Evolutionary conservation across 2,888 invertebrate species (phyloP).

Genomic region (Carterocephalus palaemon): DNA sequence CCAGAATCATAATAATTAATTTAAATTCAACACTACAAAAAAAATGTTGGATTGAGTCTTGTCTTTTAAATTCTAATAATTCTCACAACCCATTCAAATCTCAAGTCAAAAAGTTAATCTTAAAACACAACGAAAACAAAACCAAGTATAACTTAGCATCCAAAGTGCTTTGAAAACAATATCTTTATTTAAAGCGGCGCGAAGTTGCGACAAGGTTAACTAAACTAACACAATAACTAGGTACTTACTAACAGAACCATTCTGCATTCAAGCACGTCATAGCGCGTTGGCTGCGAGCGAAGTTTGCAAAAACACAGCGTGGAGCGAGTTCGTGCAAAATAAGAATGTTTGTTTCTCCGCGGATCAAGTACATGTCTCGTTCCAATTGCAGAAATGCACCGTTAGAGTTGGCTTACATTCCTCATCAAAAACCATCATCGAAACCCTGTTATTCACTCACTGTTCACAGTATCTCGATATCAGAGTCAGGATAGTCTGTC

Average conservation of each 20-base stretch:
- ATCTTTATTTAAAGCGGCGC: constrained; percentile 22
- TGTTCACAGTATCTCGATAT: too few species aligned
- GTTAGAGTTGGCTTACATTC: constrained; percentile 18
- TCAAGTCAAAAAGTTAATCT: too few species aligned
- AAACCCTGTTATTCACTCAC: too few species aligned
- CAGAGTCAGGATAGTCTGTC: too few species aligned
- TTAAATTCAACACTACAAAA: too few species aligned
- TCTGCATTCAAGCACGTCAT: constrained; percentile 13
- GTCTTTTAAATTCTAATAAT: too few species aligned
- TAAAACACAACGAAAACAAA: too few species aligned
- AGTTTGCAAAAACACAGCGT: constrained; percentile 17
- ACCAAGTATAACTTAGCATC: too few species aligned
- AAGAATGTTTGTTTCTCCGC: constrained; percentile 24
- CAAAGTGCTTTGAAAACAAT: constrained; percentile 5
- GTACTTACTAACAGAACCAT: constrained; percentile 3
- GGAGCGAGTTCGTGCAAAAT: constrained; percentile 23
- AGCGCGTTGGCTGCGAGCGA: neutral
- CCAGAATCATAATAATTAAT: too few species aligned
- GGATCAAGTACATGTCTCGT: constrained; percentile 24
- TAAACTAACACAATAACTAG: constrained; percentile 10
- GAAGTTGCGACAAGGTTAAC: constrained; percentile 19
- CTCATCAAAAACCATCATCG: neutral
- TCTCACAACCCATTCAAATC: too few species aligned
- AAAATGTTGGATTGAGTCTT: too few species aligned
- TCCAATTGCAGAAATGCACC: constrained; percentile 22